phyloP scores from a whole-genome alignment of 1,140 invertebrate species.

The Pseudomyrmex pallidus region DNA sequence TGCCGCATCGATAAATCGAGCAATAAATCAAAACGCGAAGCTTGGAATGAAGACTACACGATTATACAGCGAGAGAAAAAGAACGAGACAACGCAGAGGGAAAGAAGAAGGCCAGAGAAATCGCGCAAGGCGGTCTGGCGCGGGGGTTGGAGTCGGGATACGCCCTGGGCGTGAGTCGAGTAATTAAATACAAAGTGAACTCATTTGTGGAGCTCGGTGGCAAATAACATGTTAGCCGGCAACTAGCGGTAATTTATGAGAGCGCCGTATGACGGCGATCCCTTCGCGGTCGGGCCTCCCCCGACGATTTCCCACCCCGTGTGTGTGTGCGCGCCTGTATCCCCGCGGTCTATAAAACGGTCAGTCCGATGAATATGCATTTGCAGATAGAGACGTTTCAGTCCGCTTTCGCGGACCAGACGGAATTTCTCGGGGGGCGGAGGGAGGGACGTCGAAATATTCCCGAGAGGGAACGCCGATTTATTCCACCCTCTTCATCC shows the following conservation, averaged over 20 bases:
- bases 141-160: constrained; percentile 73
- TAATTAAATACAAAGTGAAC: constrained; percentile 85
- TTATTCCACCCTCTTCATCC: constrained; percentile 55
- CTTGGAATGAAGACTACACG: background rate
- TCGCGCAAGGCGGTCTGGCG: constrained; percentile 68
- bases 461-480: constrained; percentile 46
- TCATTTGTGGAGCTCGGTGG: constrained; percentile 84
- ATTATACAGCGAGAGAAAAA: constrained; percentile 4
- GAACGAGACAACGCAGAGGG: background rate
- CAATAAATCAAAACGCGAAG: constrained; percentile 4
- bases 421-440: constrained; percentile 12
- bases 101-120: constrained; percentile 46
- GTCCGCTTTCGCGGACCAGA: constrained; percentile 48
- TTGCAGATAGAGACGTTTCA: constrained; percentile 64
- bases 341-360: background rate
- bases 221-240: constrained; percentile 83
- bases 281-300: constrained; percentile 53
- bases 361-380: constrained; percentile 66
- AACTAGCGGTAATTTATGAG: constrained; percentile 83
- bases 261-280: constrained; percentile 58
- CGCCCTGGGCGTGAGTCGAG: constrained; percentile 83
- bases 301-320: constrained; percentile 28
- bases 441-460: background rate
- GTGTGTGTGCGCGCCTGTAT: background rate
- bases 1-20: too few relatives aligned